These are phyloP conservation scores for Aspiorhynchus laticeps DNA, from an alignment of 2,113 vertebrate genomes.

Conservation along the genomic window DNA sequence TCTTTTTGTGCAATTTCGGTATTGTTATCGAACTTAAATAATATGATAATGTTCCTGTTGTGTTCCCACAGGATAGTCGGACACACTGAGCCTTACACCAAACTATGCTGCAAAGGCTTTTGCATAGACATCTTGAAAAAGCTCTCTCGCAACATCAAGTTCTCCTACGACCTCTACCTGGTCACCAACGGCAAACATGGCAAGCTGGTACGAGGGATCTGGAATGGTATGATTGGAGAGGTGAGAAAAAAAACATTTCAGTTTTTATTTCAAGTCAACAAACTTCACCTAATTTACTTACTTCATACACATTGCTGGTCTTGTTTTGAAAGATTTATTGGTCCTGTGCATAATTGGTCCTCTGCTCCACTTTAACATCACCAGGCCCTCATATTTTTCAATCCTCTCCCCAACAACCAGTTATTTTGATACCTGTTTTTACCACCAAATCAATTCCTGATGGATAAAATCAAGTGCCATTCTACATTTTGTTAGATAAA, in stretches of 20 bases:
- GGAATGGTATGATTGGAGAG: slow-evolving; percentile 99
- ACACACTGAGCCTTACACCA: slow-evolving; percentile 89
- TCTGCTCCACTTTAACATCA: not conserved
- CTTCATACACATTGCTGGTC: not conserved
- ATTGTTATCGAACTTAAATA: not conserved
- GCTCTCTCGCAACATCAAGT: slow-evolving; percentile 89
- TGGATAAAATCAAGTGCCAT: not conserved
- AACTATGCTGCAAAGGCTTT: slow-evolving; percentile 97
- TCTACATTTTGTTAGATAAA: not conserved
- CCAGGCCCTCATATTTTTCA: not conserved
- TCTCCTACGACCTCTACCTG: slow-evolving; percentile 96
- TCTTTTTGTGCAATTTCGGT: not conserved
- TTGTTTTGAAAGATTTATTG: not conserved
- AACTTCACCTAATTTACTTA: not conserved
- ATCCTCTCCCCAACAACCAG: not conserved
- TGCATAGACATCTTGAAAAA: slow-evolving; percentile 99
- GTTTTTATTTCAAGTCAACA: not conserved
- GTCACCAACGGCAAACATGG: slow-evolving; percentile 98
- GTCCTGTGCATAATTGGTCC: not conserved
- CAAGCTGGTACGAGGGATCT: slow-evolving; percentile 92
- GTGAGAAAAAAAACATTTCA: slow-evolving; percentile 67
- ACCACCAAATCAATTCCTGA: not conserved
- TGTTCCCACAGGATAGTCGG: slow-evolving; percentile 70
- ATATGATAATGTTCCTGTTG: not conserved
- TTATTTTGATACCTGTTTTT: not conserved